These are phyloP conservation scores for Gymnarchus niloticus DNA, from an alignment of 2,113 vertebrate genomes.

Conservation along the genomic window DNA sequence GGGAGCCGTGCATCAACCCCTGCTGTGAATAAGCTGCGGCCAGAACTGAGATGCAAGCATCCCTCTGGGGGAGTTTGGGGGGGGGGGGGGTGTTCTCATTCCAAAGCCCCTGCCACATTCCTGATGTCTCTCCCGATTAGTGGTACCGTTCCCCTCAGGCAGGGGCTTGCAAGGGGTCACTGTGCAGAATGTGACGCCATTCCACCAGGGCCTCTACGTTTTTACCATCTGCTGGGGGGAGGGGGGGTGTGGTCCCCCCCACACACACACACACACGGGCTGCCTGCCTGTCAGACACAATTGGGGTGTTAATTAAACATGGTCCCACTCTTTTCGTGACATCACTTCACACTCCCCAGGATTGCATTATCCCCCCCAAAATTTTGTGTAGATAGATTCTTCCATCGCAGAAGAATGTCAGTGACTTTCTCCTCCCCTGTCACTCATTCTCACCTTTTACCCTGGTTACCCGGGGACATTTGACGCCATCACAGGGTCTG, in stretches of 20 bases:
- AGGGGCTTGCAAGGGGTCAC: not conserved
- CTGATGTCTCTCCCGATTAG: slow-evolving; percentile 23
- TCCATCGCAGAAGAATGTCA: not conserved
- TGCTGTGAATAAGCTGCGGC: too few relatives aligned
- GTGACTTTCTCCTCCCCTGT: not conserved
- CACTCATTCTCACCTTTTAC: not conserved
- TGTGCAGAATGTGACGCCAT: not conserved
- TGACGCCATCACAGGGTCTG: not conserved
- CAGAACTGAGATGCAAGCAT: not conserved
- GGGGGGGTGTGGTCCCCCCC: not conserved
- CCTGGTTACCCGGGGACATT: not conserved
- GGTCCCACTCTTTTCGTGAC: slow-evolving; percentile 16
- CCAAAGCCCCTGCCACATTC: not conserved
- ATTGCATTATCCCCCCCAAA: slow-evolving; percentile 8
- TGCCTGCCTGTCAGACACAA: slow-evolving; percentile 5
- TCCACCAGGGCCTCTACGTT: not conserved
- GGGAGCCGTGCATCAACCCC: not conserved
- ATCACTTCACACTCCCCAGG: slow-evolving; percentile 11
- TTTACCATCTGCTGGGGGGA: slow-evolving; percentile 4
- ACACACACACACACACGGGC: not conserved
- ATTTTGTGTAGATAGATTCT: not conserved
- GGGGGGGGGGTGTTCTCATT: not conserved
- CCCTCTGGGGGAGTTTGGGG: too few relatives aligned
- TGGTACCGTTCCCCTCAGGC: not conserved
- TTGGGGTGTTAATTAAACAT: slow-evolving; percentile 22